Base-by-base conservation (phyloP, 1,140 invertebrate species). In the Mylabris phalerata region DNA sequence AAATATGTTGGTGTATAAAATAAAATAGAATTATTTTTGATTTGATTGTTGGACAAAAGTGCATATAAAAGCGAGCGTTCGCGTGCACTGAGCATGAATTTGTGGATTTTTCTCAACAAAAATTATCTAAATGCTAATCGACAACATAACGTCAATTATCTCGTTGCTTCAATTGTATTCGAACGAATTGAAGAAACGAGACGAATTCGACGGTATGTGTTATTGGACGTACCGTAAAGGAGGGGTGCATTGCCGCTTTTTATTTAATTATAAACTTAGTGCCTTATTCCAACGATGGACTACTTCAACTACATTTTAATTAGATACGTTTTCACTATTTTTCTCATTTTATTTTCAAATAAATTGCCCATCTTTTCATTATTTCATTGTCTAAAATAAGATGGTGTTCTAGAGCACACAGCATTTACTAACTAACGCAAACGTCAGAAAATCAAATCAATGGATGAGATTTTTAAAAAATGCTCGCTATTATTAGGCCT, bases 221-320 rank as follows among this genome's bases (percentile, higher is more conserved):
- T 44, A 58, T 50, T 69, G 69, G 69, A 71, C 69, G 69, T 68
- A 63, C 60, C 55, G 54, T 57, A 32, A 32, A 64, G 65, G 62
- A 67, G 67, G 67, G 69, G 69, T 69, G 69, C 69, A 68, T 68
- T 67, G 66, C 66, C 57, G 67, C 67, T 32, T 32, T 4, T 32
- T 32, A 5, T 5, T 32, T 32, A 32, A 32, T 32, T 32, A 51
- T 19, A 54, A 52, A 65, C 54, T 67, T 70, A 63, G 68, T 70
- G 68, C 66, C 67, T 54, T 63, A 59, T 59, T 46, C 38, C 59
- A 55, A 27, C 4, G 38, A 59, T 57, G 52, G 60, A 55, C 55
- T 64, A 64, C 51, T 38, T 48, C 54, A 60, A 44, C 39, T 13
- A 24, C n/a, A 13, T 42, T 52, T 42, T 41, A 38, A 5, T 38